Conservation (phyloP, 1,140 invertebrate species). For the Ganaspis sp. region DNA sequence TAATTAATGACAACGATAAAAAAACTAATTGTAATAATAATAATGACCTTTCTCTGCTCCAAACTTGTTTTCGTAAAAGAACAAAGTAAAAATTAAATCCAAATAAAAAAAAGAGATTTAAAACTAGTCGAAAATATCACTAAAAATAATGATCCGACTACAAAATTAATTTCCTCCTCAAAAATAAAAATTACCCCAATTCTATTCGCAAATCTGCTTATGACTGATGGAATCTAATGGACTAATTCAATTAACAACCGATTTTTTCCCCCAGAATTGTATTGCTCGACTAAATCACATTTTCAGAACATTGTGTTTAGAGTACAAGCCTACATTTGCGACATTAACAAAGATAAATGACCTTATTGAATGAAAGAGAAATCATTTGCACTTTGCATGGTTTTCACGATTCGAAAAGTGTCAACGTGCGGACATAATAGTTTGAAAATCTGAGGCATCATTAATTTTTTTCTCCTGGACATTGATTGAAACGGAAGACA, state of each 20-base stretch:
- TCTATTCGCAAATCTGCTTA: too few species aligned
- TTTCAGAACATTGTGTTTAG: not conserved
- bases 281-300: not conserved
- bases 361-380: not conserved
- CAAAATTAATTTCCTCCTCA: too few species aligned
- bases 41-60: too few species aligned
- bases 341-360: constrained; percentile 15
- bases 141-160: too few species aligned
- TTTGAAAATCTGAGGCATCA: not conserved
- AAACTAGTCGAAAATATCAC: too few species aligned
- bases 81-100: too few species aligned
- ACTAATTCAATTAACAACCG: not conserved
- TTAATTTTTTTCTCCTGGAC: not conserved
- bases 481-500: not conserved
- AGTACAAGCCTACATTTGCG: not conserved
- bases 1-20: too few species aligned
- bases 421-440: not conserved
- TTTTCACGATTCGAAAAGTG: not conserved
- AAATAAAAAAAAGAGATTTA: too few species aligned
- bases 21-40: too few species aligned
- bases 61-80: too few species aligned
- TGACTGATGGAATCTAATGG: too few species aligned
- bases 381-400: not conserved
- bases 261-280: not conserved
- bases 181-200: too few species aligned